Conservation (phyloP, 2,113 vertebrate species). For the Tyto alba region DNA sequence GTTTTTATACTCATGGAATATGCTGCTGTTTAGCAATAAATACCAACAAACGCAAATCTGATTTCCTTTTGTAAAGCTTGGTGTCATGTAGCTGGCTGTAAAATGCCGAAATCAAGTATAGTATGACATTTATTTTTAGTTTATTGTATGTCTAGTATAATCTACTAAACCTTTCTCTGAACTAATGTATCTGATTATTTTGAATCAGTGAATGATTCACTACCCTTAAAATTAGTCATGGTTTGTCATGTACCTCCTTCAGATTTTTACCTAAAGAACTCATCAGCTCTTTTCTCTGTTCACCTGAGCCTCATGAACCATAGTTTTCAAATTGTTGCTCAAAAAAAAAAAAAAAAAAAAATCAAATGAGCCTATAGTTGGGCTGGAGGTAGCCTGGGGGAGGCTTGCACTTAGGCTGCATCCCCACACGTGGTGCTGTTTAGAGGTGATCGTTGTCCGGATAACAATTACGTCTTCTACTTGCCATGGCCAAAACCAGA, state of each 20-base stretch:
- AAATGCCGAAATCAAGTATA: background rate
- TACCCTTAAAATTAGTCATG: background rate
- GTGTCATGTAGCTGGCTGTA: background rate
- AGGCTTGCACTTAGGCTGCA: background rate
- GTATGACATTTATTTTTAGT: background rate
- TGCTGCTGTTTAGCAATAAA: background rate
- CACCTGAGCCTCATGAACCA: background rate
- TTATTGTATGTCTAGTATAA: background rate
- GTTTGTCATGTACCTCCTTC: background rate
- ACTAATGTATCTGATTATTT: background rate
- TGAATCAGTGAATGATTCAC: background rate
- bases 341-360: background rate
- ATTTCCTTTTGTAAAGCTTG: background rate
- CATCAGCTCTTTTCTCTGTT: background rate
- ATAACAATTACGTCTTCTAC: background rate
- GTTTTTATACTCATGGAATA: background rate
- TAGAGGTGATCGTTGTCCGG: background rate
- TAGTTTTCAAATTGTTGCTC: background rate
- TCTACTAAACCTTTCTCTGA: background rate
- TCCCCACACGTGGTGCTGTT: background rate
- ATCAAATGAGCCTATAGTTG: background rate
- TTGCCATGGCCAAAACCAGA: background rate
- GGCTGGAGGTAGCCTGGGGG: background rate
- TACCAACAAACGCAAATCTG: background rate
- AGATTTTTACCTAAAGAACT: background rate